Base-by-base conservation (phyloP, 2,888 invertebrate species). In the Nemapogon koenigi region DNA sequence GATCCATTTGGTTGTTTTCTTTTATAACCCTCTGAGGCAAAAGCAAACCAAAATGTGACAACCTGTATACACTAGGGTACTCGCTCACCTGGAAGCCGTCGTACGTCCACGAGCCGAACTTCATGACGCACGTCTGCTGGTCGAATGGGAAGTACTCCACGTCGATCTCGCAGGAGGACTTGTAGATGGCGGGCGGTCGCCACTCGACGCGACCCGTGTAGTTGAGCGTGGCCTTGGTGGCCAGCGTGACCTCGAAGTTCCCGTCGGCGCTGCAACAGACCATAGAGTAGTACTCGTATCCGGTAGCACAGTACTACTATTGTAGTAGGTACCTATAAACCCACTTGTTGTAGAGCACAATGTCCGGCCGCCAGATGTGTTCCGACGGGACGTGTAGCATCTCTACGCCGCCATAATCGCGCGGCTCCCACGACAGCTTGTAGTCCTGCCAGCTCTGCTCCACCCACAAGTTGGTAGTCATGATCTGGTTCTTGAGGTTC, bases 181-280 rank as follows among this genome's bases (percentile, higher is more conserved):
- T 94, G 87, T 94, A 95, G 65, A 96, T 94, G 63, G 94, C 95
- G 29, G 96, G 96, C 45, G 95, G 95, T 68, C 94, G 93, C 94
- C 94, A 94, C 68, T 91, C 90, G 57, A 94, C 93, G 66, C 89
- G 86, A 49, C 94, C 94, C 59, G 89, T 88, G 71, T 89, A 87
- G 83, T 91, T 90, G 68, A 92, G 88, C 62, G 91, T 91, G 60
- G 91, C 92, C 82, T 92, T 92, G 53, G 91, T 91, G 58, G 91
- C 90, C 69, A 91, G 83, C 59, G 91, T 91, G 82, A 91, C 92
- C 83, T 92, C 91, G 83, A 91, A 91, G 84, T 91, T 91, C 65
- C 92, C 92, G 81, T 91, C 91, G 69, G 91, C 91, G 82, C 91
- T 91, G 84, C 57, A 6, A 3, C 14, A 29, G 29, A 10, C 11